Evolutionary conservation across 2,888 invertebrate species (phyloP).

Genomic region (Coenonympha arcania): DNA sequence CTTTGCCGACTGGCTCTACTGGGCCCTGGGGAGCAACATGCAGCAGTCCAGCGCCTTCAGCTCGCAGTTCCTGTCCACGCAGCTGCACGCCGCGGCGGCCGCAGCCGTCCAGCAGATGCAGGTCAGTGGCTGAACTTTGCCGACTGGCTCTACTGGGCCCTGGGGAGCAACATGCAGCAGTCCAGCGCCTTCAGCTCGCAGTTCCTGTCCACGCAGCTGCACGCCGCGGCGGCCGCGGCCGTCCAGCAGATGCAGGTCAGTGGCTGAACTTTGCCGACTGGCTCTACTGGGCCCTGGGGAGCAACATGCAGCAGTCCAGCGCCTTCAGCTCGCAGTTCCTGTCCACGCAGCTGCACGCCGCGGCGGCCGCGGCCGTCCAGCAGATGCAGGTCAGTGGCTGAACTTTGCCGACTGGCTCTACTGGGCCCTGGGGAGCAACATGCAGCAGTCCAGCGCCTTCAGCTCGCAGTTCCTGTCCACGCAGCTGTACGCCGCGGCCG

Average conservation of each 20-base stretch:
- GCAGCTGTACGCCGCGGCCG: no score
- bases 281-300: no score
- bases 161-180: no score
- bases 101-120: constrained; percentile 68
- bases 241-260: constrained; percentile 69
- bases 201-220: constrained; percentile 64
- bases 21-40: no score
- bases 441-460: constrained; percentile 61
- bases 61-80: constrained; percentile 65
- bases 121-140: no score
- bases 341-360: no score
- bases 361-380: no score
- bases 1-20: no score
- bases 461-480: constrained; percentile 64
- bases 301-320: constrained; percentile 57
- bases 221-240: constrained; percentile 55
- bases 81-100: constrained; percentile 60
- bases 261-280: no score
- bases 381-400: not conserved
- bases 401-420: not conserved
- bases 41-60: constrained; percentile 64
- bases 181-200: constrained; percentile 67
- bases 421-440: no score
- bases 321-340: constrained; percentile 66
- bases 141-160: no score